Conservation (phyloP, 2,888 invertebrate species). For the Dryobota labecula region DNA sequence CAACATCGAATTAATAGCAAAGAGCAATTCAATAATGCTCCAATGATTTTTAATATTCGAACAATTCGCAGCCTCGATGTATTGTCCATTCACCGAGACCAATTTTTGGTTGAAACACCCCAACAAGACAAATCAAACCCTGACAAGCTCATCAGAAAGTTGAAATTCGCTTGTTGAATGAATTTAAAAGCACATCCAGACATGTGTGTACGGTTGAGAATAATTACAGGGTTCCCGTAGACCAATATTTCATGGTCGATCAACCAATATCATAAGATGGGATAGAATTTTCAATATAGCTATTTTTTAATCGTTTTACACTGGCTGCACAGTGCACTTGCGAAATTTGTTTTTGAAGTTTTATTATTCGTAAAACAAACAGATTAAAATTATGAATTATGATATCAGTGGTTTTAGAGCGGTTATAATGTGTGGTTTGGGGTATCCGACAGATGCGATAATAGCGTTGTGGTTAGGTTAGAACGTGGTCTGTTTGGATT, state of each 20-base stretch:
- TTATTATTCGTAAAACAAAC: slow-evolving; percentile 28
- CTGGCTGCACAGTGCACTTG: slow-evolving; percentile 49
- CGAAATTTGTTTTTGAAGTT: slow-evolving; percentile 44
- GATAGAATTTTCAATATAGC: slow-evolving; percentile 68
- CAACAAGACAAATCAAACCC: slow-evolving; percentile 39
- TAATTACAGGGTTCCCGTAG: slow-evolving; percentile 68
- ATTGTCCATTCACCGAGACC: slow-evolving; percentile 80
- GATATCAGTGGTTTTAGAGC: slow-evolving; percentile 30
- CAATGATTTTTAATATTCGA: slow-evolving; percentile 89
- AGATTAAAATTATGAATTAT: slow-evolving; percentile 45
- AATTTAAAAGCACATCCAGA: slow-evolving; percentile 59
- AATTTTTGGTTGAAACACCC: slow-evolving; percentile 73
- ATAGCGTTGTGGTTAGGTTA: slow-evolving; percentile 37
- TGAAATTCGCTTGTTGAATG: slow-evolving; percentile 46
- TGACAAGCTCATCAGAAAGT: slow-evolving; percentile 58
- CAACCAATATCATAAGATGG: slow-evolving; percentile 65
- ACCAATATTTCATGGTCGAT: slow-evolving; percentile 75
- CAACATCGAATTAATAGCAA: slow-evolving; percentile 80
- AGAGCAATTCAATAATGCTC: slow-evolving; percentile 87
- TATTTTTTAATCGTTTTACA: slow-evolving; percentile 53
- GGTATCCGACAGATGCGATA: slow-evolving; percentile 43
- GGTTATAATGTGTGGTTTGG: slow-evolving; percentile 44
- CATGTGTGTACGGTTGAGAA: slow-evolving; percentile 70
- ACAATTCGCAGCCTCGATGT: slow-evolving; percentile 80
- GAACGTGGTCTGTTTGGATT: slow-evolving; percentile 5